Base-by-base conservation (phyloP, 2,113 vertebrate species). In the Phainopepla nitens region DNA sequence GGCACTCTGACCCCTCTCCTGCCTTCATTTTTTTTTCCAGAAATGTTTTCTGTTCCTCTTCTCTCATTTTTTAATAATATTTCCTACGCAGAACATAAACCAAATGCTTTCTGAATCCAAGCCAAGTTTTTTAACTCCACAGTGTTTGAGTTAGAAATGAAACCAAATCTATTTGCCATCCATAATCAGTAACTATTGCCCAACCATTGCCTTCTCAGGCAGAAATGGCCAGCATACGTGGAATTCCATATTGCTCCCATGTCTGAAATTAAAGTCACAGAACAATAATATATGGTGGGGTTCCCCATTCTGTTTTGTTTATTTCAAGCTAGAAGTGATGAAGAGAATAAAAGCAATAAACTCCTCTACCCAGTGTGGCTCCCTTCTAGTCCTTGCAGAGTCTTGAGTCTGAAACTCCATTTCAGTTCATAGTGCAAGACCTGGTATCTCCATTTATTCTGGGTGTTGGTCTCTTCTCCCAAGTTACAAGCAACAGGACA, bases 71-170 rank as follows among this genome's bases (percentile, higher is more conserved):
- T 89, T 42, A 89, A 81, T 87, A 97, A 47, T 96, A 94, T 92
- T 90, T 96, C 92, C 65, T 87, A 95, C 87, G 68, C 51, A 94
- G 89, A 94, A 94, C 87, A 61, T 91, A 95, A 95, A 95, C 93
- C 89, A 96, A 95, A 81, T 79, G 60, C 47, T 94, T 49, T 92
- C 82, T 95, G 94, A 96, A 68, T 93, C 78, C 86, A 66, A 61
- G 94, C 95, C 95, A 96, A 83, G 56, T 17, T 95, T 91, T 97
- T 89, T 86, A 72, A 89, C 51, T 95, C 50, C 47, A 42, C 77
- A 47, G 12, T 56, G 64, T 90, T 94, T 92, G 89, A 94, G 57
- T 87, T 92, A 87, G 81, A 82, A 89, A 71, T 71, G 47, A 94
- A 95, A 89, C 64, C 31, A 78, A 86, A 91, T 89, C 81, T 89